Evolutionary conservation across 2,113 vertebrate species (phyloP), one percentile per base, ranked within the genome.

Genomic region (Sclerurus mexicanus): DNA sequence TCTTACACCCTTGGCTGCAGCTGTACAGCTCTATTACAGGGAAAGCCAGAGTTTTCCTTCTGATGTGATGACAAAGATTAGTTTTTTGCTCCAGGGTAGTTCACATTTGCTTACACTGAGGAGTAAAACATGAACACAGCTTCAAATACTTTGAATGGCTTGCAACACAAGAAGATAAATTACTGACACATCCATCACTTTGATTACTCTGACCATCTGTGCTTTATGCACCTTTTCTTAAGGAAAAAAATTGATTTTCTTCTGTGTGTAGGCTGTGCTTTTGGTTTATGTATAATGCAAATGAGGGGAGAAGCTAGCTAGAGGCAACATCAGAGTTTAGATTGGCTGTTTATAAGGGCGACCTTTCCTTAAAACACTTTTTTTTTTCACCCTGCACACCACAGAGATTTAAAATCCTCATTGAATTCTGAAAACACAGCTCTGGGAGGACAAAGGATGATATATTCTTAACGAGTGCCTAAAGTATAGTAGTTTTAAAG

Each of bases 401-500:
- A 76, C 23, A 46, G 67, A 83, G 76, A 81, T 94, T 95, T 64
- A 74, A 95, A 92, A 90, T 81, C 80, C 59, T 78, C 68, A 42
- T 49, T 28, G n/a, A 47, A 67, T 87, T 91, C 76, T 85, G 60
- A 39, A 83, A 62, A 83, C 58, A 17, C 72, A 46, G 44, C 79
- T 96, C 80, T 2, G 4, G 28, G 92, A 94, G 66, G 77, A 95
- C 73, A 93, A 95, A 97, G 92, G 77, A 42, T 94, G 96, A 92
- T 69, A 31, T 35, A 89, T 95, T 82, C 92, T 88, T 74, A 52
- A 94, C 27, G 62, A 89, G 28, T 8, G 83, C n/a, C 62, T 87
- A 93, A 96, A 93, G 87, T 78, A 62, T 44, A 89, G 87, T 95
- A 88, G 91, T 85, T 97, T 94, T 95, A 87, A 75, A 95, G 93